phyloP scores from a whole-genome alignment of 2,797 vertebrate species.

The Eremophila alpestris region DNA sequence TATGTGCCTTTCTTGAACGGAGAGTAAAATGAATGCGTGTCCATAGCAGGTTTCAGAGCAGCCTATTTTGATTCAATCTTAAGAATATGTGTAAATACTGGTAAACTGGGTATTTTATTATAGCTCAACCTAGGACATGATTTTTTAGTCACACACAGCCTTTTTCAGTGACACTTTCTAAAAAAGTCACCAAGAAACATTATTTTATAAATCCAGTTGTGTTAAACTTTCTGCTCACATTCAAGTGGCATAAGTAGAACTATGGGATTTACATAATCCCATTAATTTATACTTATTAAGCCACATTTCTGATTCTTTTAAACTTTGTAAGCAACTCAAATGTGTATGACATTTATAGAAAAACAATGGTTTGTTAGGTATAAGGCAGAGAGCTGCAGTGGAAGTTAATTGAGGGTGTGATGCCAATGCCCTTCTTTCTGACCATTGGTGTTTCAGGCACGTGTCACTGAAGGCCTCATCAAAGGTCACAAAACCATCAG shows the following conservation, averaged over 20 bases:
- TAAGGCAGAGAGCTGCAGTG: neutral
- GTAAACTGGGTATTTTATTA: neutral
- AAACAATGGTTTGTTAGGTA: neutral
- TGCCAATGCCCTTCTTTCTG: neutral
- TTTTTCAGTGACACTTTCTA: constrained; percentile 10
- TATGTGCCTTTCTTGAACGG: neutral
- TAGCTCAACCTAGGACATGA: neutral
- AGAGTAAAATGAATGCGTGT: neutral
- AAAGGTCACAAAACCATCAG: neutral
- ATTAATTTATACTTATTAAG: neutral
- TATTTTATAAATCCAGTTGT: neutral
- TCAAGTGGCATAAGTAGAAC: neutral
- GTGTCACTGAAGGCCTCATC: neutral
- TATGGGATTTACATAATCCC: neutral
- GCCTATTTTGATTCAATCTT: neutral
- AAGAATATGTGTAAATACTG: constrained; percentile 1
- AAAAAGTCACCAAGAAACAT: neutral
- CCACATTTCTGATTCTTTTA: neutral
- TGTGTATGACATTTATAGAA: neutral
- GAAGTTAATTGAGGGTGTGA: neutral
- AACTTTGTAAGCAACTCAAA: neutral
- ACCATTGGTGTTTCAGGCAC: neutral
- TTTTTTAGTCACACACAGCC: neutral
- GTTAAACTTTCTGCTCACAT: neutral
- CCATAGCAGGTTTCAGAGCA: neutral